phyloP scores from a whole-genome alignment of 1,140 invertebrate species.

The Scylla paramamosain region DNA sequence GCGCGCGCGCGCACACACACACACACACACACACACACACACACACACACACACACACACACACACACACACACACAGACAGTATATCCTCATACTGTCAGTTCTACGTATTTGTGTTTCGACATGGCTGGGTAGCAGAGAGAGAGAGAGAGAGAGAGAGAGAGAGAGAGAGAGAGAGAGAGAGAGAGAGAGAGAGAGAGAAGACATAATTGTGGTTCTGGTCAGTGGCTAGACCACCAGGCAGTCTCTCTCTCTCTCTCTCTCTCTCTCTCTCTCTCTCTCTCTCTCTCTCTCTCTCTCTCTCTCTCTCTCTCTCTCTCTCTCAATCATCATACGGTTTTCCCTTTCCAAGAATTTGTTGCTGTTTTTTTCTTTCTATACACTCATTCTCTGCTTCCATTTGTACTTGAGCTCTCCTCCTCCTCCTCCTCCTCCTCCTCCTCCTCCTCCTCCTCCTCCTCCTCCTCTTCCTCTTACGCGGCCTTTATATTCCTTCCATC shows the following conservation, averaged over 20 bases:
- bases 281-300: not conserved
- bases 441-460: too few relatives aligned
- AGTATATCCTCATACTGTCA: too few relatives aligned
- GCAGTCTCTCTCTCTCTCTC: not conserved
- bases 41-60: too few relatives aligned
- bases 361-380: not conserved
- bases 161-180: not conserved
- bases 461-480: too few relatives aligned
- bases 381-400: not conserved
- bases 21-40: too few relatives aligned
- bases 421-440: too few relatives aligned
- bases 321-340: not conserved
- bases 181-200: not conserved
- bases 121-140: not conserved
- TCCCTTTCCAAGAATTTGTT: not conserved
- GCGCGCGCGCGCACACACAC: too few relatives aligned
- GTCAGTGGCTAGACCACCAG: not conserved
- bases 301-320: slow-evolving; percentile 3
- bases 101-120: not conserved
- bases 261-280: slow-evolving; percentile 20
- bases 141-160: slow-evolving; percentile 3
- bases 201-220: not conserved
- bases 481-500: too few relatives aligned
- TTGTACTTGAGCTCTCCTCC: too few relatives aligned
- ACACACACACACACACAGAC: too few relatives aligned